Evolutionary conservation across 2,797 vertebrate species (phyloP), one percentile per base, ranked within the genome.

Genomic region (Alosa sapidissima): DNA sequence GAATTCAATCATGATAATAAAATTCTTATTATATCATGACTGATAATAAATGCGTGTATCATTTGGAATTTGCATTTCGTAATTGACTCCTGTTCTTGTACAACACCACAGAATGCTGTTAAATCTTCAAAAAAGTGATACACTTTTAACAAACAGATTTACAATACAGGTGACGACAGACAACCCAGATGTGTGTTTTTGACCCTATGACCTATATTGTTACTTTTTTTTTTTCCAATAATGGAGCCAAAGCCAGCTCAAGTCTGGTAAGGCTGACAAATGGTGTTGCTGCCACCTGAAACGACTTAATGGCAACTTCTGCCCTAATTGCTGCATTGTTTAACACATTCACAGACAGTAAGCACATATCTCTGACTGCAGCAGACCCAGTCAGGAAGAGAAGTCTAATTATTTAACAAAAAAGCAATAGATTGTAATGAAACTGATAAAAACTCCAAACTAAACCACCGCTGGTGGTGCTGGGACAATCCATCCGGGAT

Each of bases 1-100:
- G 72, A 78, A 78, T 78, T 41, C 72, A 78, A 78, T 78, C 72
- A 47, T 78, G 72, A 47, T 78, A 78, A 78, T 78, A 78, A 78
- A 78, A 78, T 78, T 78, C 41, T 78, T 75, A 72, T 72, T 16
- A 78, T 78, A 78, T 85, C 88, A 82, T 83, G 72, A 78, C 16
- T 47, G 33, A 19, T 45, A 41, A 75, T 41, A 47, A 1, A 47
- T 19, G 16, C 16, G 33, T 75, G 33, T 3, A 45, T 47, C 16
- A 78, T 78, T 78, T 78, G 36, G 72, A 6, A 21, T 78, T 21
- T 19, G 0, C 72, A 36, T 72, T 72, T 72, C 36, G 33, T 36
- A 41, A 28, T 8, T 65, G 24, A n/a, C 24, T 28, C 24, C 55
- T 51, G 49, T 51, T 51, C 55, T n/a, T 58, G 55, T 58, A 24